Evolutionary conservation across 2,888 invertebrate genomes (phyloP).

Genomic region (Drosophila mulleri): DNA sequence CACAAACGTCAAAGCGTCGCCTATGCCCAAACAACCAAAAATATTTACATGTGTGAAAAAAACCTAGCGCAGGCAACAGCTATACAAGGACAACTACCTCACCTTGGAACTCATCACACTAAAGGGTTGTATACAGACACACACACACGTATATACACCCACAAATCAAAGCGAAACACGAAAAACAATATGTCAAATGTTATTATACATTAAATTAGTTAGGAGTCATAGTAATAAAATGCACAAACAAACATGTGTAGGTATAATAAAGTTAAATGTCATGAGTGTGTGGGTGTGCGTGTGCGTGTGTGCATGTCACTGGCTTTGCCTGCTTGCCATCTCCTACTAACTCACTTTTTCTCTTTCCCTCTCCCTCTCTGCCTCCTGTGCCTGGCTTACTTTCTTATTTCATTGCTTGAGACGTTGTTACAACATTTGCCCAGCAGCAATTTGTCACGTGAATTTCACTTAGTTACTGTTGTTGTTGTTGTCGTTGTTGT

Average conservation of each 20-base stretch:
- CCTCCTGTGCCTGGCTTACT: conserved; percentile 2
- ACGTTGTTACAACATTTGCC: conserved; percentile 57
- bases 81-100: not conserved
- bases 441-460: conserved; percentile 78
- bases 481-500: conserved; percentile 31
- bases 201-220: conserved; percentile 83
- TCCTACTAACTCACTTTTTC: not conserved
- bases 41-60: conserved; percentile 54
- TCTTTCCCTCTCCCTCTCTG: not conserved
- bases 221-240: conserved; percentile 54
- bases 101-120: conserved; percentile 10
- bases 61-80: not conserved
- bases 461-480: conserved; percentile 44
- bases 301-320: conserved; percentile 45
- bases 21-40: conserved; percentile 23
- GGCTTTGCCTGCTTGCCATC: conserved; percentile 16
- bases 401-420: conserved; percentile 40
- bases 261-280: conserved; percentile 68
- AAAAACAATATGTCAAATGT: conserved; percentile 83
- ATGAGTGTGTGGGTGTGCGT: conserved; percentile 14
- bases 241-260: conserved; percentile 42
- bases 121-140: conserved; percentile 38
- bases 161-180: conserved; percentile 80
- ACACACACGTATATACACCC: not conserved
- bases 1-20: conserved; percentile 39